These are phyloP conservation scores for Proterorhinus semilunaris DNA, from an alignment of 2,113 vertebrate genomes.

Conservation along the genomic window DNA sequence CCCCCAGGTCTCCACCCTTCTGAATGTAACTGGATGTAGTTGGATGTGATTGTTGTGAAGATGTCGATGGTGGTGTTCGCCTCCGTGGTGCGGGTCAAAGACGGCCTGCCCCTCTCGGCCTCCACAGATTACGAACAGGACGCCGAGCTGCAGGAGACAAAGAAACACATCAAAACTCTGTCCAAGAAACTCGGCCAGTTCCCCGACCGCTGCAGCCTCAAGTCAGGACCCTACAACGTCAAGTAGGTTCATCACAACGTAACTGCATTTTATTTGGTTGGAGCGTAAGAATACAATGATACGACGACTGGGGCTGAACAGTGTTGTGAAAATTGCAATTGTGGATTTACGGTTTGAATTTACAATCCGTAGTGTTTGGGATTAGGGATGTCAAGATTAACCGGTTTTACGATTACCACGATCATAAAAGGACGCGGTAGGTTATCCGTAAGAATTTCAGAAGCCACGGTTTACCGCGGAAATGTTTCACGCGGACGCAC, in stretches of 20 bases:
- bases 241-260: constrained; percentile 80
- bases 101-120: constrained; percentile 94
- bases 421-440: too few relatives aligned
- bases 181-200: constrained; percentile 91
- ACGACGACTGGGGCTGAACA: too few relatives aligned
- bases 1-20: constrained; percentile 7
- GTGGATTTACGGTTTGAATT: too few relatives aligned
- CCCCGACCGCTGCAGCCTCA: constrained; percentile 91
- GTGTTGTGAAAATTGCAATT: too few relatives aligned
- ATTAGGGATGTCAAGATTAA: too few relatives aligned
- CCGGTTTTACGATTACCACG: too few relatives aligned
- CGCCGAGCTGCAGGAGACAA: constrained; percentile 86
- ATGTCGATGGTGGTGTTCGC: constrained; percentile 96
- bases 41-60: constrained; percentile 55
- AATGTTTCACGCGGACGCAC: too few relatives aligned
- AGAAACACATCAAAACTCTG: constrained; percentile 89
- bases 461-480: too few relatives aligned
- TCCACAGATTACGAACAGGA: constrained; percentile 95
- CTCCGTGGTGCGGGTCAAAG: constrained; percentile 91
- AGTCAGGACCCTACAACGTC: constrained; percentile 86
- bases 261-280: not conserved
- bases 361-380: too few relatives aligned
- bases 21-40: constrained; percentile 63
- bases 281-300: too few relatives aligned
- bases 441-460: too few relatives aligned